Base-by-base conservation (phyloP, 2,888 invertebrate genomes). In the Brachyptera putata region DNA sequence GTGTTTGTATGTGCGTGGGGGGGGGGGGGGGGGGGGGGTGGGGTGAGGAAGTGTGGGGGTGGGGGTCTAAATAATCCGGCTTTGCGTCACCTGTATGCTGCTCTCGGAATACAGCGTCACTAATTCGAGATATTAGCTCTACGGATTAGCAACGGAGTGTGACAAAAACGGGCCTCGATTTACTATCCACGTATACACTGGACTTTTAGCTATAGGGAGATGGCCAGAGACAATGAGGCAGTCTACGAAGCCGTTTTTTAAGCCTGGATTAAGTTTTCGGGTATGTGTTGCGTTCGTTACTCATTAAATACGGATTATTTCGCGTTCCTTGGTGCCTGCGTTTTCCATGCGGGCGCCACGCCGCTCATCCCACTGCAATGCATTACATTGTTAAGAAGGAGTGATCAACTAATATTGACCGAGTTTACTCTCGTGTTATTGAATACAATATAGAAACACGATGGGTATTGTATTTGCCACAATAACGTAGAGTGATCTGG, bases 51-150 rank as follows among this genome's bases (percentile, higher is more conserved):
- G n/a, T n/a, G n/a, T n/a, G n/a, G n/a, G n/a, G n/a, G n/a, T n/a
- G n/a, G n/a, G 46, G 58, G n/a, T n/a, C n/a, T n/a, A 41, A 36
- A 11, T 56, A 57, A 50, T 48, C 57, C 41, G 57, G 61, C 34
- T 61, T 57, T 50, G 14, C 46, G 61, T 57, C 61, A 61, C 61
- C 61, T 61, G 61, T 56, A 60, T 30, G 3, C 22, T 46, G 46
- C 21, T 4, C 18, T 4, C 22, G 18, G 7, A 18, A 4, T 46
- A 7, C 22, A 7, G 16, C 36, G 56, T 56, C 26, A 25, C 14
- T 57, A 57, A 60, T 57, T 53, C 56, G 36, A 18, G 57, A 48
- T 57, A 59, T 53, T 59, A 59, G 57, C 57, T 26, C n/a, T 11
- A 1, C 24, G 48, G 48, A 49, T 49, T 22, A 49, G n/a, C 43